Conservation (phyloP, 2,888 invertebrate genomes). For the Patella caerulea region DNA sequence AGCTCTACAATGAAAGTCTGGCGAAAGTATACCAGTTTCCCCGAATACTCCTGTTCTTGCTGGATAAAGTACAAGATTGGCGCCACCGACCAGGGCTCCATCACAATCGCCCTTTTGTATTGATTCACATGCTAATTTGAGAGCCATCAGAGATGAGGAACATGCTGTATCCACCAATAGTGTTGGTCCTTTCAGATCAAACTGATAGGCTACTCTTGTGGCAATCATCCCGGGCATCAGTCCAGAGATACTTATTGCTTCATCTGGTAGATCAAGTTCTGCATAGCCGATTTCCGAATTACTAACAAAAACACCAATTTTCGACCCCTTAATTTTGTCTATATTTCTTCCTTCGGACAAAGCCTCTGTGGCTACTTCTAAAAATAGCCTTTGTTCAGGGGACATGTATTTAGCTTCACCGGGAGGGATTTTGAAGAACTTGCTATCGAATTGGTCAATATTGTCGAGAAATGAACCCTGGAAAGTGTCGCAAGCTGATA, state of each 20-base stretch:
- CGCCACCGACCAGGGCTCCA: not conserved
- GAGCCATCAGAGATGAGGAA: not conserved
- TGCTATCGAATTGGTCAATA: not conserved
- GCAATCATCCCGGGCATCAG: not conserved
- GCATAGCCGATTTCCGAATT: not conserved
- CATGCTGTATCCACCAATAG: constrained; percentile 3
- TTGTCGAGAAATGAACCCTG: not conserved
- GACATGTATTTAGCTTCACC: not conserved
- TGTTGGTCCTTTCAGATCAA: not conserved
- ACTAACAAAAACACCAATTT: not conserved
- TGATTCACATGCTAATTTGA: not conserved
- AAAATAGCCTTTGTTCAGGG: not conserved
- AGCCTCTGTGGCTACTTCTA: not conserved
- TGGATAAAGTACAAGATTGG: not conserved
- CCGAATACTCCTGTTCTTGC: not conserved
- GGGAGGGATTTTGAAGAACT: not conserved
- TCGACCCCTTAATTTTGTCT: not conserved
- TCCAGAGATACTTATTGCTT: not conserved
- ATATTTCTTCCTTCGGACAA: not conserved
- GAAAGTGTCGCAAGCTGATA: not conserved
- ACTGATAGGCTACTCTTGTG: not conserved
- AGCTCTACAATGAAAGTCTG: not conserved
- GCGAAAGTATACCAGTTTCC: not conserved
- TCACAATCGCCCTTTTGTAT: not conserved
- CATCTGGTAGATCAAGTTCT: constrained; percentile 3